Base-by-base conservation (phyloP, 2,113 vertebrate genomes). In the Pluvialis apricaria region DNA sequence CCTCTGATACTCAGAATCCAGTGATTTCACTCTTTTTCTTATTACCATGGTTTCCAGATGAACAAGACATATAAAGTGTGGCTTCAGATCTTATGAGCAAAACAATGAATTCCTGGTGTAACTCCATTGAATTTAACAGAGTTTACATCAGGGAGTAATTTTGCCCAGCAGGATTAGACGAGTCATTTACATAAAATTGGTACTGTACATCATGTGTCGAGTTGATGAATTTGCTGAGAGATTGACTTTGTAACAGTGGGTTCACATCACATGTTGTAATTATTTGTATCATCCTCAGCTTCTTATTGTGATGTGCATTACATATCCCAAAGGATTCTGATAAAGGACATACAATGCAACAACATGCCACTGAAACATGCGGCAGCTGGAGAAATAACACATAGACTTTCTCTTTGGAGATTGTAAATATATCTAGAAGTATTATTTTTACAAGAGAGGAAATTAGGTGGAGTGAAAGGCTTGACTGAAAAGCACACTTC, bases 171-270 rank as follows among this genome's bases (percentile, higher is more conserved):
- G 89, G 81, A 94, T 96, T 95, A 96, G 78, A 64, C 13, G 13
- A 93, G 80, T 92, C 28, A 95, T 97, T 97, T 96, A 92, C 85
- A 97, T 97, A 90, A 97, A 96, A 96, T 66, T 92, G 92, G 82
- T 94, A 82, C 77, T 91, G 94, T 94, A 96, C 69, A 86, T 93
- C 91, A 92, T 95, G 73, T 86, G 78, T 96, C 5, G 51, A 88
- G 57, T 57, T 91, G 81, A 96, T 92, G 90, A 93, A 92, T 96
- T 97, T 95, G 87, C 84, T 71, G 79, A 90, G 92, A 96, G 89
- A 90, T 66, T 95, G 94, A 92, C 95, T 97, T 96, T 88, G 68
- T 93, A 97, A 94, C 90, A 93, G 88, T 83, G 62, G 83, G 49
- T 86, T 97, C 4, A 2, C 83, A 95, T 95, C 88, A 80, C 83